Base-by-base conservation (phyloP, 2,797 vertebrate genomes). In the Sciurus carolinensis region DNA sequence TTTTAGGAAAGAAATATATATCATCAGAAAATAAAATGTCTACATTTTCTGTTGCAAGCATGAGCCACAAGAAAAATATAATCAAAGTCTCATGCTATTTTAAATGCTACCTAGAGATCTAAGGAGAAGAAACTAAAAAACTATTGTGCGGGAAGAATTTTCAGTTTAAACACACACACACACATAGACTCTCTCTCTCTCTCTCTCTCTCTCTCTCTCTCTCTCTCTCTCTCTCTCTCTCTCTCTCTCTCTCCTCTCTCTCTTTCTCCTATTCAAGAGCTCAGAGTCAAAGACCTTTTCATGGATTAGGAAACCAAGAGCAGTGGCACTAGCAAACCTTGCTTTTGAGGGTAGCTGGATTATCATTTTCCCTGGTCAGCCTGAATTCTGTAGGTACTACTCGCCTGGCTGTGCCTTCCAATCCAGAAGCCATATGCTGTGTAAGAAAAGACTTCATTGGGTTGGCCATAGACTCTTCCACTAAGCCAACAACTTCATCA, bases 31-130 rank as follows among this genome's bases (percentile, higher is more conserved):
- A 87, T 67, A 94, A 93, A 69, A 81, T 75, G 66, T 89, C 22
- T 86, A 88, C 1, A 83, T 44, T 93, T 95, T 79, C 47, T 89
- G 26, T 47, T 47, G 7, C 7, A 90, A 91, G 12, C 66, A 83
- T 82, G 33, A 95, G 6, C 7, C 47, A 64, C 79, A 59, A 96
- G 73, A 95, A 73, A 95, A 90, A 76, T n/a, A 57, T 50, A 62
- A 76, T 69, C 26, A 47, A 79, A 91, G 77, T 54, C 7, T 57
- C 33, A 24, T n/a, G 14, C 13, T 71, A 71, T 50, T 92, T 90
- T 44, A 66, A 22, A 59, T 72, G 52, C 33, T 76, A 72, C 75
- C 28, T 95, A 52, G 67, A 88, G 5, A 90, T 33, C 15, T 10
- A 80, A 50, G 8, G 71, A 57, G 92, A 90, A 62, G 47, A 85